phyloP scores from a whole-genome alignment of 1,140 invertebrate genomes.

The Zophobas atratus region DNA sequence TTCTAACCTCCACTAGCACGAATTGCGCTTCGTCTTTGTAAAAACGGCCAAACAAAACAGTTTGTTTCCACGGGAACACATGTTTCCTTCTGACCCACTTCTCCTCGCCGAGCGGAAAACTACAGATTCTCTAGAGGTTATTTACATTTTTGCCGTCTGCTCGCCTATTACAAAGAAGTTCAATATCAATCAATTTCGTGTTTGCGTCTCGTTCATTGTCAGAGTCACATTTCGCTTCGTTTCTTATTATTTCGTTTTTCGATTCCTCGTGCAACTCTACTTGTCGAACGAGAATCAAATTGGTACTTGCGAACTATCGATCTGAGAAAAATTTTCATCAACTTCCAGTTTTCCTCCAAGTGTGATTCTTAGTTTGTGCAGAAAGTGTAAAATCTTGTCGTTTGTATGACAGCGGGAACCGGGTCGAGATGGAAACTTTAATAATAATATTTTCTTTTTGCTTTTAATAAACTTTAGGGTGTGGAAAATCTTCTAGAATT shows the following conservation, averaged over 20 bases:
- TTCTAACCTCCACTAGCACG: too few species aligned
- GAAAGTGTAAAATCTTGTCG: too few species aligned
- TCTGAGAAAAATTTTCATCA: neutral
- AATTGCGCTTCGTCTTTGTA: too few species aligned
- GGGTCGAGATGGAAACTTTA: too few species aligned
- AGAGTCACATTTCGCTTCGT: neutral
- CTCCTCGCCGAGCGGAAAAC: neutral
- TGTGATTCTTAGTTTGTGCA: too few species aligned
- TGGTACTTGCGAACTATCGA: neutral
- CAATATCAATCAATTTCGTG: neutral
- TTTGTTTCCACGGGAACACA: constrained; percentile 4
- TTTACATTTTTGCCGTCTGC: too few species aligned
- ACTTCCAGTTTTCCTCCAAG: too few species aligned
- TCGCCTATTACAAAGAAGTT: too few species aligned
- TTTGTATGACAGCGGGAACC: too few species aligned
- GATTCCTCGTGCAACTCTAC: neutral
- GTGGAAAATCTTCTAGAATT: too few species aligned
- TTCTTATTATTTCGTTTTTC: neutral
- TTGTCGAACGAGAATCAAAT: neutral
- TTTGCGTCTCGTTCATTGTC: neutral
- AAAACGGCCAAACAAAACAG: constrained; percentile 8
- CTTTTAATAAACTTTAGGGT: too few species aligned
- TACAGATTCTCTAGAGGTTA: neutral
- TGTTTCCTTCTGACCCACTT: constrained; percentile 15
- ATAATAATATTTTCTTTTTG: too few species aligned